Evolutionary conservation across 2,888 invertebrate species (phyloP).

Genomic region (Nowickia ferox): DNA sequence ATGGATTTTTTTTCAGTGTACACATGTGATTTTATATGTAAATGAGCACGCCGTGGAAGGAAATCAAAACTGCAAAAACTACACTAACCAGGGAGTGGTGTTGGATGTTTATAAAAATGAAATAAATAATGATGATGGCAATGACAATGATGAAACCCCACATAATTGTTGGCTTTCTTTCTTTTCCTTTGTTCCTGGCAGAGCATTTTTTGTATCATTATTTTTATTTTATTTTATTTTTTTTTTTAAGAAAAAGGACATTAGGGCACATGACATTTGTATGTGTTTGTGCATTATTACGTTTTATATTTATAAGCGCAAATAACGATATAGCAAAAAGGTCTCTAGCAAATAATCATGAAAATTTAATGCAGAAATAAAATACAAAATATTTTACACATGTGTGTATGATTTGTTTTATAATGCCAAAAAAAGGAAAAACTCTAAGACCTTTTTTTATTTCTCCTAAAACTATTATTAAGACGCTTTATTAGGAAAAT

Average conservation of each 20-base stretch:
- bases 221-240: conserved; percentile 3
- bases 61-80: not conserved
- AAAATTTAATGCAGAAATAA: conserved; percentile 14
- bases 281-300: not conserved
- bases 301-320: conserved; percentile 3
- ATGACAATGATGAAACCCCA: conserved; percentile 58
- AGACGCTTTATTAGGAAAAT: conserved; percentile 65
- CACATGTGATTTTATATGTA: not conserved
- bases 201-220: not conserved
- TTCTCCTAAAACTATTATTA: conserved; percentile 66
- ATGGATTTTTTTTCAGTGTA: too few relatives aligned
- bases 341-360: conserved; percentile 36
- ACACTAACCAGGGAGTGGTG: not conserved
- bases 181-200: not conserved
- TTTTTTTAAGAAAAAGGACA: conserved; percentile 39
- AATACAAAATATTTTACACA: not conserved
- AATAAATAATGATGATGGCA: conserved; percentile 63
- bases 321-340: conserved; percentile 47
- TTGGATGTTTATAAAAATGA: conserved; percentile 33
- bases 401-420: not conserved
- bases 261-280: conserved; percentile 58
- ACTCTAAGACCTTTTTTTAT: conserved; percentile 30
- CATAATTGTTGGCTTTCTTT: conserved; percentile 27
- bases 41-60: not conserved
- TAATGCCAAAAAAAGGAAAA: conserved; percentile 2